Base-by-base conservation (phyloP, 2,888 invertebrate species). In the Nasonia oneida region DNA sequence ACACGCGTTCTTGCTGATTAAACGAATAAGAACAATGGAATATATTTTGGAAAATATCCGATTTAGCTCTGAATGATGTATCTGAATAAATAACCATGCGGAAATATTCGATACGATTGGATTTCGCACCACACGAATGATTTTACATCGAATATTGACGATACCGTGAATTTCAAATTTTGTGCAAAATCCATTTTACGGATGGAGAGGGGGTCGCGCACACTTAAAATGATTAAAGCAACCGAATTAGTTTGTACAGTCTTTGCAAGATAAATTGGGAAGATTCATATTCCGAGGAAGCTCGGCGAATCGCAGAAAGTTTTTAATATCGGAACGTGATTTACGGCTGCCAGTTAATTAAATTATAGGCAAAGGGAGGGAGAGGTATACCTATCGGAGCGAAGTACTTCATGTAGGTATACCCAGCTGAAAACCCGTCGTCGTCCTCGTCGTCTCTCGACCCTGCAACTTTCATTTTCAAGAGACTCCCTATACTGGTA, bases 311-410 rank as follows among this genome's bases (percentile, higher is more conserved):
- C 83, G 84, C 73, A 88, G 84, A 85, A 88, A 90, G 89, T 90
- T 91, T 90, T 90, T 90, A 90, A 90, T 91, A 91, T 90, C 89
- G 79, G 88, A 88, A 87, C 88, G 87, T 90, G 90, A 91, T 91
- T 91, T 90, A 91, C 88, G 88, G 77, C 82, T 86, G 74, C 84
- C 87, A 88, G 89, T 90, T 91, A 91, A 91, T 91, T 91, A 91
- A 91, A 91, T 89, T 89, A 88, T 86, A 73, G 42, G 73, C 88
- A 88, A 88, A 61, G 81, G 85, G 85, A 88, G 86, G 87, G 87
- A 61, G n/a, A 61, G n/a, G 37, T 37, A 5, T 61, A 88, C 87
- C 87, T 80, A 89, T 87, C 88, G 88, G 88, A 88, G 89, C 87
- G 88, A 88, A 86, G 86, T 87, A 87, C 87, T 87, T 88, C 84